Percentiles rank a stretch among this genome's conserved stretches.
These are phyloP conservation scores for Drosophila silvestris DNA, from an alignment of 2,888 invertebrate genomes.

Conservation along the genomic window DNA sequence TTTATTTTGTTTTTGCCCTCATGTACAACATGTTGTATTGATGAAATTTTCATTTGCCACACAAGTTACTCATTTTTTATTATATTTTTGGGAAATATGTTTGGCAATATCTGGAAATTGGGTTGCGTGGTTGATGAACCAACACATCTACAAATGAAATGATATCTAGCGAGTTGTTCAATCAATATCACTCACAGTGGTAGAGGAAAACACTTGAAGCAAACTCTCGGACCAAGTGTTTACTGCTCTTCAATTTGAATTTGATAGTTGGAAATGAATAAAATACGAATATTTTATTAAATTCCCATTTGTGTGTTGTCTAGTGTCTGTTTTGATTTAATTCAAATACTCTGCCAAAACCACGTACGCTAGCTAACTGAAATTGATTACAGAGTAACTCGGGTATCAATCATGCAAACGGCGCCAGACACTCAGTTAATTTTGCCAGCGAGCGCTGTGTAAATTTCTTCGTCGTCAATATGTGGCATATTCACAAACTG, in stretches of 20 bases:
- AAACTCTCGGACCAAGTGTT: constrained; percentile 40
- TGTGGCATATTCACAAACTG: constrained; percentile 46
- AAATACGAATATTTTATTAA: background rate
- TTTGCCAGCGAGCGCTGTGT: constrained; percentile 34
- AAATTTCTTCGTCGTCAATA: constrained; percentile 54
- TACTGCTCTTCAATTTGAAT: background rate
- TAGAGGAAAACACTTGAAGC: constrained; percentile 52
- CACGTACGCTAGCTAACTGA: background rate
- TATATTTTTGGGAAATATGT: constrained; percentile 23
- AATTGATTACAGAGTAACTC: constrained; percentile 23
- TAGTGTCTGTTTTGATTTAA: background rate
- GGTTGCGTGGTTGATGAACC: constrained; percentile 19
- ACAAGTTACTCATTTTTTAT: background rate
- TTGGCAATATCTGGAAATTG: constrained; percentile 39
- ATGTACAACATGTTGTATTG: constrained; percentile 48
- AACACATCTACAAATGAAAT: constrained; percentile 23
- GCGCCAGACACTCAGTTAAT: constrained; percentile 31
- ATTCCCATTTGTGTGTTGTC: background rate
- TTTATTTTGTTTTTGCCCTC: background rate
- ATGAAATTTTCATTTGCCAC: constrained; percentile 52
- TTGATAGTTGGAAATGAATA: background rate
- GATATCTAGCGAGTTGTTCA: constrained; percentile 51
- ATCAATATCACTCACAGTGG: constrained; percentile 64
- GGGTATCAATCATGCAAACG: too few relatives aligned
- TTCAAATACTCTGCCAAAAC: background rate